A percentile compares a stretch with the other conserved stretches of the same genome.
phyloP scores from a whole-genome alignment of 2,888 invertebrate genomes.

The Nymphalis c-album region DNA sequence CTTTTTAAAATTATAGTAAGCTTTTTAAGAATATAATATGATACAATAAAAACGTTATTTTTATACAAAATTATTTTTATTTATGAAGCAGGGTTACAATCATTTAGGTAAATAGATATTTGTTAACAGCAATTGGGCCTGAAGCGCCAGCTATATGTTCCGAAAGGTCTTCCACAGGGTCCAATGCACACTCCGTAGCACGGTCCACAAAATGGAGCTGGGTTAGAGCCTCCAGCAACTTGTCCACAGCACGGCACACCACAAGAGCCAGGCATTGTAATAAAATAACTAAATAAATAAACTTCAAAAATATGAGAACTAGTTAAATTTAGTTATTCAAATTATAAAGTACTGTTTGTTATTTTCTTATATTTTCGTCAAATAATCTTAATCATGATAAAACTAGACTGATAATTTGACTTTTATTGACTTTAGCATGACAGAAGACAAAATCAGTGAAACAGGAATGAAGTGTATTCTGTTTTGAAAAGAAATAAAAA shows the following conservation, averaged over 20 bases:
- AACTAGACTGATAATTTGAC: no score
- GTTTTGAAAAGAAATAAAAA: no score
- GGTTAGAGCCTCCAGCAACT: constrained; percentile 51
- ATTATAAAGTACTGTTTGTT: no score
- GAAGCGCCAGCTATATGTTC: constrained; percentile 64
- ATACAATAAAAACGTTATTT: no score
- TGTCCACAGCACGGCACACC: constrained; percentile 62
- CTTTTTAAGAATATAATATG: no score
- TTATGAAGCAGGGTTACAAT: background rate
- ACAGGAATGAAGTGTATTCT: no score
- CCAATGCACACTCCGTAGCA: constrained; percentile 52
- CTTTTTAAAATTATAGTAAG: no score
- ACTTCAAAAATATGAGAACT: background rate
- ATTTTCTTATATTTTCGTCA: background rate
- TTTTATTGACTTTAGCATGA: no score
- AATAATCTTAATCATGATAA: no score
- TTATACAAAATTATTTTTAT: background rate
- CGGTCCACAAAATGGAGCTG: constrained; percentile 54
- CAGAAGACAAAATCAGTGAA: no score
- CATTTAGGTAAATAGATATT: background rate
- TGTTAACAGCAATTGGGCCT: constrained; percentile 46
- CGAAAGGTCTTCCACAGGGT: constrained; percentile 61
- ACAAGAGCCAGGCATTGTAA: constrained; percentile 43
- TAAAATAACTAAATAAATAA: background rate
- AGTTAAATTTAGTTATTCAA: background rate